Conservation (phyloP, 1,140 invertebrate genomes). For the Nephila pilipes region DNA sequence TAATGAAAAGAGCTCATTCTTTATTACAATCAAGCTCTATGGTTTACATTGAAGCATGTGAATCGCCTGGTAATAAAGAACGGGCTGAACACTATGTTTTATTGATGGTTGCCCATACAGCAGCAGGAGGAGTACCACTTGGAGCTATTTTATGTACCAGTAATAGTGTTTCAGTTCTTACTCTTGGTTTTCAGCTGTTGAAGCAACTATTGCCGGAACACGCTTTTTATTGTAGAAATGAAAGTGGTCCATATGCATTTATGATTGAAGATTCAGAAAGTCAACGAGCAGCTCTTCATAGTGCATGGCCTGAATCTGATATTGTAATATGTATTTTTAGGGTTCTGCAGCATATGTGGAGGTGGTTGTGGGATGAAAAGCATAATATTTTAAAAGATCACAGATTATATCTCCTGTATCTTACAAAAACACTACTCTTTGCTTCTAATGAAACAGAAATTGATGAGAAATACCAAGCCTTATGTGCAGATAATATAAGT, state of each 20-base stretch:
- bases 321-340: conserved; percentile 56
- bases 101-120: conserved; percentile 39
- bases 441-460: conserved; percentile 57
- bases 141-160: conserved; percentile 31
- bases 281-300: neutral
- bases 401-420: conserved; percentile 53
- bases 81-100: conserved; percentile 49
- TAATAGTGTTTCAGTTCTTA: neutral
- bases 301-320: conserved; percentile 32
- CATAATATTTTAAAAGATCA: conserved; percentile 62
- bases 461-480: conserved; percentile 53
- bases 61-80: conserved; percentile 64
- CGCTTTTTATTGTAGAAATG: conserved; percentile 34
- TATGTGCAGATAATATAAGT: conserved; percentile 39
- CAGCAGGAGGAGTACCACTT: conserved; percentile 44
- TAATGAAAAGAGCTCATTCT: conserved; percentile 60
- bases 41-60: conserved; percentile 44
- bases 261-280: conserved; percentile 52
- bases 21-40: neutral
- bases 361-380: conserved; percentile 67
- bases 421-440: conserved; percentile 56
- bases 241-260: conserved; percentile 42
- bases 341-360: conserved; percentile 56
- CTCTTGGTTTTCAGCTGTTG: conserved; percentile 51
- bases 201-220: conserved; percentile 52